These are phyloP conservation scores for Magallana gigas DNA, from an alignment of 1,140 invertebrate genomes.

Conservation along the genomic window DNA sequence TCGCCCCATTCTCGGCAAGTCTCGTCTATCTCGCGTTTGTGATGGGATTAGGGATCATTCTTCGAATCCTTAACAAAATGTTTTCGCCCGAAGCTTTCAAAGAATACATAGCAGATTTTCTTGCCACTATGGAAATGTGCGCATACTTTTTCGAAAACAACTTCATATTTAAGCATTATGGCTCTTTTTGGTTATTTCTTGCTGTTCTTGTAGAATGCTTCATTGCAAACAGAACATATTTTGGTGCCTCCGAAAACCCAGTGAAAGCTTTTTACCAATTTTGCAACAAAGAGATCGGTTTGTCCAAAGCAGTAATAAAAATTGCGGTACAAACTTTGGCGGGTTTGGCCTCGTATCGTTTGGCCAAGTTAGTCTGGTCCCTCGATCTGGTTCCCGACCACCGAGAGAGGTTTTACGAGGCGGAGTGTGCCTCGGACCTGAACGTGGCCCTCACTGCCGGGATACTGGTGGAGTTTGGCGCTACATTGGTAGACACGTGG, in stretches of 20 bases:
- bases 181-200: slow-evolving; percentile 68
- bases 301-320: slow-evolving; percentile 59
- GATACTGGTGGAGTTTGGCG: slow-evolving; percentile 69
- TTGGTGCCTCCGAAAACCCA: slow-evolving; percentile 71
- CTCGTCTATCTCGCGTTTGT: slow-evolving; percentile 71
- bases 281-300: slow-evolving; percentile 56
- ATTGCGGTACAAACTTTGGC: slow-evolving; percentile 68
- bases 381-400: slow-evolving; percentile 74
- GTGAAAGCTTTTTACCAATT: slow-evolving; percentile 67
- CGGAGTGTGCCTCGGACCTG: slow-evolving; percentile 69
- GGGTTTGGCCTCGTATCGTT: slow-evolving; percentile 71
- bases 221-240: slow-evolving; percentile 71
- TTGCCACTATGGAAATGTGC: slow-evolving; percentile 73
- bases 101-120: slow-evolving; percentile 66
- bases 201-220: slow-evolving; percentile 70
- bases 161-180: slow-evolving; percentile 74
- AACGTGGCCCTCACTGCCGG: slow-evolving; percentile 67
- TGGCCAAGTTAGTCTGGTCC: slow-evolving; percentile 72
- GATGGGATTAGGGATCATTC: slow-evolving; percentile 62
- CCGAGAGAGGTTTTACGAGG: slow-evolving; percentile 69
- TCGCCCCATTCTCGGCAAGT: slow-evolving; percentile 69
- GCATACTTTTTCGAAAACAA: slow-evolving; percentile 76
- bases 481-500: slow-evolving; percentile 73
- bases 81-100: slow-evolving; percentile 60
- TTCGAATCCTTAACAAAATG: slow-evolving; percentile 62